Evolutionary conservation across 2,113 vertebrate genomes (phyloP), one percentile per base, ranked within the genome.

Genomic region (Cacatua alba): DNA sequence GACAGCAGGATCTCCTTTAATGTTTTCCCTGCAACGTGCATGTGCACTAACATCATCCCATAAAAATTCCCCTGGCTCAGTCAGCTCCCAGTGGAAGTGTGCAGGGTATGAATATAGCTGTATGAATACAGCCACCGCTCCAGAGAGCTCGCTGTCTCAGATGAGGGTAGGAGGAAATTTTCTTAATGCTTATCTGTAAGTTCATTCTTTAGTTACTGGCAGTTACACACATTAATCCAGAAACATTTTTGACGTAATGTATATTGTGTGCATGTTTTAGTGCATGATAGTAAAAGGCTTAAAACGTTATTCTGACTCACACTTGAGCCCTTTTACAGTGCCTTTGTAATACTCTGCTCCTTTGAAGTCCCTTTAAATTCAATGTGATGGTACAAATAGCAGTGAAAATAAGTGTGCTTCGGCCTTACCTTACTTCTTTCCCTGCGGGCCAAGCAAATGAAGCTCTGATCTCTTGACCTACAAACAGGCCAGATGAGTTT

Each of bases 51-150:
- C 5, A 6, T 74, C 28, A 78, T 70, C 24, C 26, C 65, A 62
- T 20, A 65, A 89, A 64, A 70, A 86, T 41, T 82, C n/a, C 39
- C 20, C 17, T 3, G 4, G n/a, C 46, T 93, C 51, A 44, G 1
- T 44, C 46, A 75, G 25, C 13, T 86, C 68, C 53, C 1, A 1
- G 41, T 31, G 72, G 62, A 78, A 41, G 31, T 49, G 59, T 6
- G 4, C 39, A 82, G 68, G 55, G 29, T 59, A 5, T 33, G 31
- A 79, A 26, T 25, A 35, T 23, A 43, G 75, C 35, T 49, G 35
- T 44, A 6, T 29, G 31, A 82, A 33, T 23, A 35, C 29, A 46
- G 71, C 33, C 52, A 23, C 0, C 0, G 1, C 7, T n/a, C 3
- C 63, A 69, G 33, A 24, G 19, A 68, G 16, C 39, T 77, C 7